Evolutionary conservation across 2,113 vertebrate species (phyloP).

Genomic region (Willisornis vidua): DNA sequence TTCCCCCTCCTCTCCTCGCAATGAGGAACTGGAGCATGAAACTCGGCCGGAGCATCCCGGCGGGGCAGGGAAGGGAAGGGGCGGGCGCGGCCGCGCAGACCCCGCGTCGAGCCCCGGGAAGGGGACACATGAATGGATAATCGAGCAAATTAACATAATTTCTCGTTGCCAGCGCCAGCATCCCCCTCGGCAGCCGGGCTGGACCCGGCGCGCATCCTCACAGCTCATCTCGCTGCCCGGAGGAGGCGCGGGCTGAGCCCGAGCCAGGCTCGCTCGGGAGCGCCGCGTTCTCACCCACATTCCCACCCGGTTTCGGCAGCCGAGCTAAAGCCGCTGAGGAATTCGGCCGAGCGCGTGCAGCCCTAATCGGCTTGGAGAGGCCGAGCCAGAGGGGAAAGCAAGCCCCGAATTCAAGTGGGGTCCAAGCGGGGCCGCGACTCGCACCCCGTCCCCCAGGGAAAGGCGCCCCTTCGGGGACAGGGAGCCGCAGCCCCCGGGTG

Average conservation of each 20-base stretch:
- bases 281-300: rapidly evolving
- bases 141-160: not conserved
- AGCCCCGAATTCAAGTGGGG: not conserved
- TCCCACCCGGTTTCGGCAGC: not conserved
- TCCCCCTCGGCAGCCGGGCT: not conserved
- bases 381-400: too few relatives aligned
- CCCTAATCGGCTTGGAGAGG: not conserved
- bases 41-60: not conserved
- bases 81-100: not conserved
- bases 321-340: not conserved
- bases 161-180: not conserved
- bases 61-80: not conserved
- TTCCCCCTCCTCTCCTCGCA: not conserved
- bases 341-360: not conserved
- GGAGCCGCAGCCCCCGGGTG: not conserved
- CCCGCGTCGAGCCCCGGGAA: not conserved
- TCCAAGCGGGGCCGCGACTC: not conserved
- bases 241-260: not conserved
- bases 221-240: not conserved
- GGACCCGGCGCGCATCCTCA: not conserved
- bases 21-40: conserved; percentile 53
- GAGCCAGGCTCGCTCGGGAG: not conserved
- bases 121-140: not conserved
- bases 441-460: rapidly evolving
- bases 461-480: not conserved